Conservation (phyloP, 2,888 invertebrate species). For the Blastobasis lacticolella region DNA sequence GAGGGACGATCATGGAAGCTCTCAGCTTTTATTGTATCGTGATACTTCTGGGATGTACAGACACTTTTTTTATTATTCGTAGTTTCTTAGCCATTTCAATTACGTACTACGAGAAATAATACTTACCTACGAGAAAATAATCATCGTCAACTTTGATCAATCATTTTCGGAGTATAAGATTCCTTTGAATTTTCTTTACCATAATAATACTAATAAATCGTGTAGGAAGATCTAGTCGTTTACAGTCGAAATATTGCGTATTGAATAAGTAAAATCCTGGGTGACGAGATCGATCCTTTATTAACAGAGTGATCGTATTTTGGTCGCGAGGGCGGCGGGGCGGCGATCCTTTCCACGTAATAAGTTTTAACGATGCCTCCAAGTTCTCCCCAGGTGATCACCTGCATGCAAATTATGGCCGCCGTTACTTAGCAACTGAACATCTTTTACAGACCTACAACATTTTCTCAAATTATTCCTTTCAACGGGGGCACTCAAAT, state of each 20-base stretch:
- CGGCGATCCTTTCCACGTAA: constrained; percentile 17
- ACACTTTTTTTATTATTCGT: no score
- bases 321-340: constrained; percentile 15
- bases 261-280: not conserved
- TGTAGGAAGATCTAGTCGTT: no score
- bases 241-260: no score
- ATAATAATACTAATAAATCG: no score
- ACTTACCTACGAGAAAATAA: no score
- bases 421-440: constrained; percentile 25
- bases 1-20: not conserved
- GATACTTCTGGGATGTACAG: no score
- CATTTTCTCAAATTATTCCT: constrained; percentile 26
- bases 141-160: no score
- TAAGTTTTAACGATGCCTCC: constrained; percentile 43
- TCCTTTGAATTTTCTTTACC: no score
- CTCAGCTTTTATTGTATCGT: no score
- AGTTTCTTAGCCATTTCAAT: no score
- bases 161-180: no score
- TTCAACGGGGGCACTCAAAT: constrained; percentile 28
- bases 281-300: not conserved
- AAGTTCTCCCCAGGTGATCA: constrained; percentile 32
- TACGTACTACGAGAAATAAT: no score
- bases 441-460: constrained; percentile 18
- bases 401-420: constrained; percentile 36
- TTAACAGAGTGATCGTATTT: constrained; percentile 16